These are phyloP conservation scores for Mastigias papua DNA, from an alignment of 30 jellyfish, hydroid and myxozoan species.

Conservation along the genomic window DNA sequence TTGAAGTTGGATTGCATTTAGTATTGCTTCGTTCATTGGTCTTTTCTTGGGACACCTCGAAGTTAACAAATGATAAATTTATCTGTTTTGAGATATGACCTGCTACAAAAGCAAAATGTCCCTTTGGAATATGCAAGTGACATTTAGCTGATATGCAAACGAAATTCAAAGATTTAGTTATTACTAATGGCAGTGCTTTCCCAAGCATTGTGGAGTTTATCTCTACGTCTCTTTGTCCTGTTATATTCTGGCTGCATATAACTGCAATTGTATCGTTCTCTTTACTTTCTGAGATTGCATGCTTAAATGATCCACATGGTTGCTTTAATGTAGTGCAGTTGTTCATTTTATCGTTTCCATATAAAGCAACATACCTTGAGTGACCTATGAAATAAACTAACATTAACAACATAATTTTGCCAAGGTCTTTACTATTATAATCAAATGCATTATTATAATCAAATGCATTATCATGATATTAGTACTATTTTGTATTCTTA, in stretches of 20 bases:
- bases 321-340: slow-evolving; percentile 19
- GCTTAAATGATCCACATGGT: slow-evolving; percentile 44
- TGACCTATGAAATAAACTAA: not conserved
- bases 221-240: not conserved
- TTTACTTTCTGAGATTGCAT: slow-evolving; percentile 17
- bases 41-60: slow-evolving; percentile 12
- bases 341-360: slow-evolving; percentile 31
- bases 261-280: slow-evolving; percentile 39
- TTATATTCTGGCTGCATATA: too few species aligned
- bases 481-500: too few species aligned
- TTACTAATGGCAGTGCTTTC: not conserved
- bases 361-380: slow-evolving; percentile 20
- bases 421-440: too few species aligned
- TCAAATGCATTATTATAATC: too few species aligned
- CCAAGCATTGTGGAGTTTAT: not conserved
- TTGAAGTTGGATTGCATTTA: slow-evolving; percentile 68
- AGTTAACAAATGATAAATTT: slow-evolving; percentile 16
- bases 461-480: too few species aligned
- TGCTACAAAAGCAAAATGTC: slow-evolving; percentile 20
- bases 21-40: slow-evolving; percentile 1
- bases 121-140: not conserved
- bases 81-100: not conserved
- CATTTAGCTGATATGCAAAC: slow-evolving; percentile 31
- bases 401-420: too few species aligned
- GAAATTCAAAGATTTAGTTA: slow-evolving; percentile 38